Percentiles rank a stretch among this genome's conserved stretches.
phyloP scores from a whole-genome alignment of 2,888 invertebrate genomes.

The Caenorhabditis japonica region DNA sequence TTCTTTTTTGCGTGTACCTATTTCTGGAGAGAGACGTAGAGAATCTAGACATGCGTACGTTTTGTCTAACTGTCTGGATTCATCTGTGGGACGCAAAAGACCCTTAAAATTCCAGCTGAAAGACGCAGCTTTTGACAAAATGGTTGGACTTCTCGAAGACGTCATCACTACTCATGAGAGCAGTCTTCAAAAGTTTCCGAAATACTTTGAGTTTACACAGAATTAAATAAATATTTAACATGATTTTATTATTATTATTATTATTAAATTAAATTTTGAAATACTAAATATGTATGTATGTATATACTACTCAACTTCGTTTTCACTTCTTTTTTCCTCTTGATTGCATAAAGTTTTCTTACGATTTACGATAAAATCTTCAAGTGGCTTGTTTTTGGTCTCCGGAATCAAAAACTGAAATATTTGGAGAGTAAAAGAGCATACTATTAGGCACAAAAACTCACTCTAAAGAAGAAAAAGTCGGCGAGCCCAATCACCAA shows the following conservation, averaged over 20 bases:
- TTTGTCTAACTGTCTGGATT: too few relatives aligned
- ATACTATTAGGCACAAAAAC: background rate
- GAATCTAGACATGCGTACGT: too few relatives aligned
- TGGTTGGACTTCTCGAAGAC: conserved; percentile 48
- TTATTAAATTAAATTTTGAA: too few relatives aligned
- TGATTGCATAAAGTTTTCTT: background rate
- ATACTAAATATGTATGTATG: background rate
- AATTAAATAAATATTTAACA: background rate
- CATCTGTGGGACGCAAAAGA: too few relatives aligned
- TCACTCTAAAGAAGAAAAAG: conserved; percentile 44
- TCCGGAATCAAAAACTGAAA: conserved; percentile 49
- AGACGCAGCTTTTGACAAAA: conserved; percentile 29
- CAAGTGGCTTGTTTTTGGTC: conserved; percentile 48
- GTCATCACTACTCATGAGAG: conserved; percentile 27
- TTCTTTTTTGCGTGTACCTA: too few relatives aligned
- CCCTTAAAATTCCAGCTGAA: conserved; percentile 19
- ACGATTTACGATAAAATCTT: conserved; percentile 38
- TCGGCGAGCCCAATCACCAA: conserved; percentile 28
- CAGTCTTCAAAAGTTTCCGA: conserved; percentile 34
- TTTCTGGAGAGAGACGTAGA: too few relatives aligned
- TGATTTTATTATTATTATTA: background rate
- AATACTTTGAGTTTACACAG: conserved; percentile 33
- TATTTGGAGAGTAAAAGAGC: background rate
- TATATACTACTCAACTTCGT: conserved; percentile 11
- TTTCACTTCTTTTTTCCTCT: background rate